A percentile compares a stretch with the other conserved stretches of the same genome.
Evolutionary conservation across 2,888 invertebrate genomes (phyloP).

Genomic region (Drepana falcataria): DNA sequence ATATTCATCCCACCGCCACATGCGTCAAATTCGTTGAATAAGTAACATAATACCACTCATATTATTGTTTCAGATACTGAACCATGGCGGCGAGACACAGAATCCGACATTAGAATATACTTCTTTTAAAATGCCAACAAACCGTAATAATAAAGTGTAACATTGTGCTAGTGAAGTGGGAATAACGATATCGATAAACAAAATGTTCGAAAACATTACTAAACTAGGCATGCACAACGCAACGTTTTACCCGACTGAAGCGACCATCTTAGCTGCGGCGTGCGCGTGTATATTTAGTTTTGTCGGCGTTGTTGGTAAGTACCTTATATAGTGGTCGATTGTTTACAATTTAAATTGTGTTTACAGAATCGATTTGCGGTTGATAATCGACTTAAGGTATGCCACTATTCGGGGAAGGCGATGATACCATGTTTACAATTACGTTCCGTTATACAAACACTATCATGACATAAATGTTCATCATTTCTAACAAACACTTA

Average conservation of each 20-base stretch:
- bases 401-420: constrained; percentile 41
- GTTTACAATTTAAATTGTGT: constrained; percentile 31
- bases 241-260: constrained; percentile 82
- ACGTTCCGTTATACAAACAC: constrained; percentile 32
- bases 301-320: constrained; percentile 88
- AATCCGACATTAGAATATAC: constrained; percentile 7
- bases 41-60: background rate
- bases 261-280: constrained; percentile 86
- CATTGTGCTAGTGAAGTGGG: constrained; percentile 40
- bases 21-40: background rate
- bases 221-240: constrained; percentile 51
- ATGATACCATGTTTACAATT: constrained; percentile 42
- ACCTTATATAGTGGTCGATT: constrained; percentile 13
- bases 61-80: background rate
- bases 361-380: constrained; percentile 33
- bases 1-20: background rate
- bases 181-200: constrained; percentile 16
- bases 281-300: constrained; percentile 89
- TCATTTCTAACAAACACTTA: constrained; percentile 35
- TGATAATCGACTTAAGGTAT: constrained; percentile 22
- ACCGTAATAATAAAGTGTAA: constrained; percentile 30
- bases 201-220: constrained; percentile 30
- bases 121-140: constrained; percentile 36
- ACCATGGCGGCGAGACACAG: background rate
- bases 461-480: constrained; percentile 7